Conservation (phyloP, 2,113 vertebrate species). For the Coregonus clupeaformis region DNA sequence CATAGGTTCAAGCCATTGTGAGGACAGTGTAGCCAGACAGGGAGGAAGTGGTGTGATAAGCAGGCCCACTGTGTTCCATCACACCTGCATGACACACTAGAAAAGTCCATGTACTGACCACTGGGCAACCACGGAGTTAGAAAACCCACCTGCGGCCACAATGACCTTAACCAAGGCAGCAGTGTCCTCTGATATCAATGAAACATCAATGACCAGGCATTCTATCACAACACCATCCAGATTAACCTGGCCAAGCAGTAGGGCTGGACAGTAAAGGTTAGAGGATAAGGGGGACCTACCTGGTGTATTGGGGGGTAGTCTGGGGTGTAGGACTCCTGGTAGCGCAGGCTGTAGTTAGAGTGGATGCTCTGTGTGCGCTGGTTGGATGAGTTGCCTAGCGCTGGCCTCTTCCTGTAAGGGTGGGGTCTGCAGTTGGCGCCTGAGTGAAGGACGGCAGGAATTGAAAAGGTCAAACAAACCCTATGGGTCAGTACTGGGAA, state of each 20-base stretch:
- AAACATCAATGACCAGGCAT: not conserved
- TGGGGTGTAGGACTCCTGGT: constrained; percentile 75
- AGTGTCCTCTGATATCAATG: not conserved
- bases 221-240: not conserved
- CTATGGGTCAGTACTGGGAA: not conserved
- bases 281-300: constrained; percentile 42
- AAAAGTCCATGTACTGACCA: no score
- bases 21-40: no score
- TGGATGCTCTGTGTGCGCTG: constrained; percentile 64
- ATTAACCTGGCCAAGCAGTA: not conserved
- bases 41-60: no score
- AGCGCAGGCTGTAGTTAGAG: constrained; percentile 67
- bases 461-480: constrained; percentile 33
- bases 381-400: constrained; percentile 70
- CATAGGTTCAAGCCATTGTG: no score
- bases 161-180: not conserved
- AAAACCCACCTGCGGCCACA: not conserved
- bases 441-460: constrained; percentile 30
- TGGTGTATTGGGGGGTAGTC: constrained; percentile 67
- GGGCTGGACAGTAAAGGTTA: not conserved
- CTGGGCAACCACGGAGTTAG: not conserved
- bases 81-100: no score
- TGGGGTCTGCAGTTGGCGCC: constrained; percentile 72
- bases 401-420: constrained; percentile 76
- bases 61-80: no score